Percentiles rank a stretch among this genome's conserved stretches.
Evolutionary conservation across 1,140 invertebrate genomes (phyloP).

Genomic region (Frieseomelitta varia): DNA sequence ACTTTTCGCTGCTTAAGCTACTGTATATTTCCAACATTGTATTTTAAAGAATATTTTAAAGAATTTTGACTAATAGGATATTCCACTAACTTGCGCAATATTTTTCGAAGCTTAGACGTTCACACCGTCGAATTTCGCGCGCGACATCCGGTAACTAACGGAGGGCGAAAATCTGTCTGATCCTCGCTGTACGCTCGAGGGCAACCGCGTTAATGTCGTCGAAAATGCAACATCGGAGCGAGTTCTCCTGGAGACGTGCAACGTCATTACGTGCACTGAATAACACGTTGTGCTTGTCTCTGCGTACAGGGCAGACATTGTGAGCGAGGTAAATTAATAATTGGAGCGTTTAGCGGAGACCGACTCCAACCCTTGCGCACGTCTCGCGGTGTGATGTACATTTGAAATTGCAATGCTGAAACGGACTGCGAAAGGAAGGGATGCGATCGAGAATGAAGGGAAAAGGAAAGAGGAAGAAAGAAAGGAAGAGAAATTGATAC

Average conservation of each 20-base stretch:
- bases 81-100: too few relatives aligned
- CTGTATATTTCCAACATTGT: too few relatives aligned
- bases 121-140: not conserved
- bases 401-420: slow-evolving; percentile 30
- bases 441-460: too few relatives aligned
- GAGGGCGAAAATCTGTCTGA: not conserved
- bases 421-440: not conserved
- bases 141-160: not conserved
- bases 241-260: slow-evolving; percentile 35
- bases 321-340: slow-evolving; percentile 73
- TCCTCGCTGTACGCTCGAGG: too few relatives aligned
- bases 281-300: slow-evolving; percentile 65
- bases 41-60: too few relatives aligned
- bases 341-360: slow-evolving; percentile 64
- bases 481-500: slow-evolving; percentile 13
- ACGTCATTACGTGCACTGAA: slow-evolving; percentile 65
- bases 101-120: too few relatives aligned
- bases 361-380: slow-evolving; percentile 6
- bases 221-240: slow-evolving; percentile 21
- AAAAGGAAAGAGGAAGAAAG: not conserved
- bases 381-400: not conserved
- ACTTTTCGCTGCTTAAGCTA: too few relatives aligned
- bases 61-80: too few relatives aligned
- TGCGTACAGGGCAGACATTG: slow-evolving; percentile 58
- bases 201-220: slow-evolving; percentile 22